Evolutionary conservation across 2,888 invertebrate species (phyloP).

Genomic region (Crepidodera aurea): DNA sequence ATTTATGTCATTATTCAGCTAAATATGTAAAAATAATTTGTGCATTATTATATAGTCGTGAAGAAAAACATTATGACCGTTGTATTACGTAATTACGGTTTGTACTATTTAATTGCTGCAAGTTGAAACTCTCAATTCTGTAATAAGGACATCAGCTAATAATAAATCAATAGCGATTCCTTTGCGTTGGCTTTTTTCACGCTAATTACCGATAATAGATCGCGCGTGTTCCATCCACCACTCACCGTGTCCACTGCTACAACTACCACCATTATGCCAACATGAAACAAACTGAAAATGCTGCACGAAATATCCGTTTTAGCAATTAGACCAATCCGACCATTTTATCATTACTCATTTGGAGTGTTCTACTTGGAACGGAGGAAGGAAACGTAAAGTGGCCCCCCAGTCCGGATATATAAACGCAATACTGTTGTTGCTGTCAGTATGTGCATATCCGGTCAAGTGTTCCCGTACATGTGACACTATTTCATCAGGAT

Average conservation of each 20-base stretch:
- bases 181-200: constrained; percentile 32
- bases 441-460: constrained; percentile 28
- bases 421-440: constrained; percentile 23
- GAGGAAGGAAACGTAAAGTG: constrained; percentile 63
- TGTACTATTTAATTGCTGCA: too few relatives aligned
- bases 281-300: constrained; percentile 39
- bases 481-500: not conserved
- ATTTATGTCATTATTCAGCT: too few relatives aligned
- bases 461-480: constrained; percentile 16
- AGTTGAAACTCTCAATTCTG: too few relatives aligned
- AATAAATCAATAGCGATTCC: constrained; percentile 24
- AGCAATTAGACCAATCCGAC: constrained; percentile 57
- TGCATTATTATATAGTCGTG: too few relatives aligned
- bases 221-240: constrained; percentile 38
- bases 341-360: constrained; percentile 58
- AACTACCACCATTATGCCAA: constrained; percentile 20
- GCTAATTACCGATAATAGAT: constrained; percentile 42
- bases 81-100: too few relatives aligned
- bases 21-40: too few relatives aligned
- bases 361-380: constrained; percentile 38
- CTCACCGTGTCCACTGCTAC: constrained; percentile 22
- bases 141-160: not conserved
- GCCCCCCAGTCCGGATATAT: constrained; percentile 45
- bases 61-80: too few relatives aligned
- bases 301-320: constrained; percentile 60